Conservation (phyloP, 2,888 invertebrate species). For the Pedicia rivosa region DNA sequence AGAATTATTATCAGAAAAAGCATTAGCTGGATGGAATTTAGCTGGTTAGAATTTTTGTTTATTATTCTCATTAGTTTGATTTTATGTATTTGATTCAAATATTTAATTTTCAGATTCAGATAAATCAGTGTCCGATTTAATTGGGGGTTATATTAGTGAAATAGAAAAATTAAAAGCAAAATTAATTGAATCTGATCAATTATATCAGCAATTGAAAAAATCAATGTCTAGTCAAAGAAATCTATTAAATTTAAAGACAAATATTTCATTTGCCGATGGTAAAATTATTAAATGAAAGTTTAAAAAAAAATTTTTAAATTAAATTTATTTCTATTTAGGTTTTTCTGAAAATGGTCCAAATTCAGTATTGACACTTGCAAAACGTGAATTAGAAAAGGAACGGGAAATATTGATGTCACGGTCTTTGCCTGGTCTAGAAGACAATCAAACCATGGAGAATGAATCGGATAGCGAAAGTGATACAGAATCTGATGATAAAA, state of each 20-base stretch:
- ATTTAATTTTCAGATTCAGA: conserved; percentile 30
- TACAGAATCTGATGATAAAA: conserved; percentile 44
- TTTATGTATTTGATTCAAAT: background rate
- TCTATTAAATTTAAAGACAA: conserved; percentile 9
- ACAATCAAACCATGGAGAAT: conserved; percentile 40
- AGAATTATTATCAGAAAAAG: conserved; percentile 64
- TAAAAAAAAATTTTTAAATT: too few species aligned
- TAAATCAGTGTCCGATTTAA: conserved; percentile 44
- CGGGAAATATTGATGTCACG: conserved; percentile 31
- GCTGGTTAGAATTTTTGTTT: conserved; percentile 8
- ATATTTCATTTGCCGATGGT: conserved; percentile 12
- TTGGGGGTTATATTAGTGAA: conserved; percentile 76
- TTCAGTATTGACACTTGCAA: conserved; percentile 56
- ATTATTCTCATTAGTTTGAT: background rate
- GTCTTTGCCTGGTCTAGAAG: conserved; percentile 31
- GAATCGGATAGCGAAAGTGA: conserved; percentile 43
- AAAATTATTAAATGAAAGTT: conserved; percentile 12
- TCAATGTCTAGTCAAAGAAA: conserved; percentile 13
- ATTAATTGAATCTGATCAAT: conserved; percentile 71
- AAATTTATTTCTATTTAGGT: too few species aligned
- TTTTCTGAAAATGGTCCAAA: conserved; percentile 23
- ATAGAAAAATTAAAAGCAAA: conserved; percentile 82
- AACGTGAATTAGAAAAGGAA: conserved; percentile 59
- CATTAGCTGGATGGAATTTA: conserved; percentile 26
- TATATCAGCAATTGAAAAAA: conserved; percentile 55